These are phyloP conservation scores for Noturus placidus DNA, from an alignment of 2,113 vertebrate genomes.

Conservation along the genomic window DNA sequence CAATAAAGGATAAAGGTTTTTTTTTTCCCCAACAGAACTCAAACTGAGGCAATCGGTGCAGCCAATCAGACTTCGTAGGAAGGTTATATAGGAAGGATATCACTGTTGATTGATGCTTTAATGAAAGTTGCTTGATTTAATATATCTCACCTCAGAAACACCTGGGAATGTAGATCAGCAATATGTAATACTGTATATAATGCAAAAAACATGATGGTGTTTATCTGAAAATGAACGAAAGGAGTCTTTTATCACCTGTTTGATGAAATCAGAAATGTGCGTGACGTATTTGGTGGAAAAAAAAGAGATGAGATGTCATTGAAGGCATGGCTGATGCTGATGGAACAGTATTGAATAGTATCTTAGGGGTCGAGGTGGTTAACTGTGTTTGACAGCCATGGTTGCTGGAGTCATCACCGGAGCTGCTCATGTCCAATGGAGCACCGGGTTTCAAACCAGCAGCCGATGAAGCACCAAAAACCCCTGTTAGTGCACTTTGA, in stretches of 20 bases:
- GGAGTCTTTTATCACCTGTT: constrained; percentile 22
- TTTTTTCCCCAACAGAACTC: background rate
- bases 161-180: background rate
- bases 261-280: constrained; percentile 17
- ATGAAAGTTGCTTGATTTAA: background rate
- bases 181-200: background rate
- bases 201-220: background rate
- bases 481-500: constrained; percentile 43
- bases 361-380: constrained; percentile 37
- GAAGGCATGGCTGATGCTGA: constrained; percentile 24
- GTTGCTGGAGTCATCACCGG: constrained; percentile 28
- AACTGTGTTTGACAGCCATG: constrained; percentile 51
- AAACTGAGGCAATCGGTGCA: background rate
- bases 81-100: background rate
- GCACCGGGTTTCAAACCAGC: constrained; percentile 22
- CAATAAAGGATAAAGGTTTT: background rate
- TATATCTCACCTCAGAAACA: background rate
- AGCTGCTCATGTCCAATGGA: constrained; percentile 23
- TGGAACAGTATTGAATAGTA: constrained; percentile 47
- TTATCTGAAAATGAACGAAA: background rate
- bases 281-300: constrained; percentile 44
- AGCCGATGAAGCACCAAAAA: constrained; percentile 34
- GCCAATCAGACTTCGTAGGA: constrained; percentile 1
- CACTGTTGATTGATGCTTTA: background rate
- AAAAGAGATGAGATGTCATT: constrained; percentile 42